Base-by-base conservation (phyloP, 2,888 invertebrate genomes). In the Venustoraphidia nigricollis region DNA sequence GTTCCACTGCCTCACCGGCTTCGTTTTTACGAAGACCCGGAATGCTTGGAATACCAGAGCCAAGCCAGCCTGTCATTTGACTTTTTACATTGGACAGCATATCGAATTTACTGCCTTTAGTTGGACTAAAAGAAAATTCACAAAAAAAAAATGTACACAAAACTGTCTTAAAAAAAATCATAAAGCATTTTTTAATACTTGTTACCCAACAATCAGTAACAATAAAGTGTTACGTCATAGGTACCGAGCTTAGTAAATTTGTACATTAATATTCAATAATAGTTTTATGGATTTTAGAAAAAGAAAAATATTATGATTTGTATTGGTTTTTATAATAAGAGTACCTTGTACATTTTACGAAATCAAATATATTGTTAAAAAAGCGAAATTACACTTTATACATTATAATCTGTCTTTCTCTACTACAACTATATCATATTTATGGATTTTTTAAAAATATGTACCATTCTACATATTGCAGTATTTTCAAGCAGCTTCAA, bases 41-140 rank as follows among this genome's bases (percentile, higher is more conserved):
- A 53, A 82, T 82, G 14, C 77, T 77, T 49, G 82, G 81, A 40
- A 70, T 68, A 44, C 87, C 81, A 43, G 83, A 79, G 51, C 83
- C 83, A 50, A 89, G 75, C 81, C 89, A 89, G 41, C 87, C 88
- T n/a, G 80, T 81, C 76, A 87, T 82, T 69, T 85, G 83, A 50
- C 79, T 81, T 72, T 89, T 89, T 50, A 89, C 89, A 60, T 87
- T 89, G 57, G 86, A 84, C 62, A 90, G 77, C 76, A 90, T 81
- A 61, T 89, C 89, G 60, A 84, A 64, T 62, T 83, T 82, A 64
- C 82, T 76, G 45, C 70, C 76, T 69, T 83, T 83, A 52, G 82
- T 81, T 34, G 83, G 83, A 62, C 84, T 84, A 71, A 52, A 63
- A 60, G 44, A 46, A 48, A 51, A 46, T 10, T 41, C 35, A 11